Evolutionary conservation across 1,140 invertebrate genomes (phyloP).

Genomic region (Drosophila mayri): DNA sequence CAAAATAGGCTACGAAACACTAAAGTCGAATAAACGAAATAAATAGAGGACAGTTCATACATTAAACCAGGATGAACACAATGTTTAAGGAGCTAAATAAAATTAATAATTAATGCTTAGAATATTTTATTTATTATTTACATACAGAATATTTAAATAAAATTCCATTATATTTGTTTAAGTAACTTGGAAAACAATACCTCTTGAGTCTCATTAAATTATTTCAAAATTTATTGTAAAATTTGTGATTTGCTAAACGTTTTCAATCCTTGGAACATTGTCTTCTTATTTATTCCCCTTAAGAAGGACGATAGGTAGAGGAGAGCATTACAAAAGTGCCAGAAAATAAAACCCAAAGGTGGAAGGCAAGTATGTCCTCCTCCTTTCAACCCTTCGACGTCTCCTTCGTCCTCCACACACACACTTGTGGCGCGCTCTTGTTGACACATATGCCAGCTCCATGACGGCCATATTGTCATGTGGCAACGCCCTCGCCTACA

Average conservation of each 20-base stretch:
- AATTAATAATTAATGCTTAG: too few relatives aligned
- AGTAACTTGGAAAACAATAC: background rate
- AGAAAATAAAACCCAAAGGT: background rate
- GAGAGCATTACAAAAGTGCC: background rate
- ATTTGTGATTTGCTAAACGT: background rate
- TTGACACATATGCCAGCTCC: constrained; percentile 32
- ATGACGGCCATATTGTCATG: constrained; percentile 24
- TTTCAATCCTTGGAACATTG: background rate
- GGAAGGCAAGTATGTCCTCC: background rate
- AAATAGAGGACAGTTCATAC: too few relatives aligned
- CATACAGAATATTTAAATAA: too few relatives aligned
- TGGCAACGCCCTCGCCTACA: background rate
- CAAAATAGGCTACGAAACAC: background rate
- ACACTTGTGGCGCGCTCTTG: constrained; percentile 42
- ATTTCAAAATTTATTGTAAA: background rate
- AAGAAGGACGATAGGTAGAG: background rate
- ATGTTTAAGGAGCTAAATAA: too few relatives aligned
- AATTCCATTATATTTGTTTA: too few relatives aligned
- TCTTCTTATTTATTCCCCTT: background rate
- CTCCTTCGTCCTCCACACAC: constrained; percentile 5
- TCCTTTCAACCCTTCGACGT: background rate
- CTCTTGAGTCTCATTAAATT: background rate
- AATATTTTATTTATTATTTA: too few relatives aligned
- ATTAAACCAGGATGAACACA: background rate
- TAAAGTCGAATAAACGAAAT: background rate